phyloP scores from a whole-genome alignment of 2,113 vertebrate genomes.

The Thalassoma bifasciatum region DNA sequence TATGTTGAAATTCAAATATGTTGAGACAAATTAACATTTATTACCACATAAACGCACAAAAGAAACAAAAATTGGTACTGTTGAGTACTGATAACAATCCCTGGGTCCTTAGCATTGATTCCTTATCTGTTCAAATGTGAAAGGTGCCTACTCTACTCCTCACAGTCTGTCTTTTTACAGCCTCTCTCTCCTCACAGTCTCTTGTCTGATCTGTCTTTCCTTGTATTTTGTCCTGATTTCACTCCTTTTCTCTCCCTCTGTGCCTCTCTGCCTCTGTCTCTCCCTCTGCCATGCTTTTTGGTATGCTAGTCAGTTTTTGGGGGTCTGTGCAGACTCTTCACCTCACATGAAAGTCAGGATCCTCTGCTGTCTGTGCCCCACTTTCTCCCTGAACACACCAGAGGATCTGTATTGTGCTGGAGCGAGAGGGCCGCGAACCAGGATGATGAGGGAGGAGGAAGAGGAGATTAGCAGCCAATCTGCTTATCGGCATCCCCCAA shows the following conservation, averaged over 20 bases:
- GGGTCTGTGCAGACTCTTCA: slow-evolving; percentile 7
- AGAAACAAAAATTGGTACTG: no score
- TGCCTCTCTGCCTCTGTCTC: not conserved
- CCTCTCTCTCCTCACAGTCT: not conserved
- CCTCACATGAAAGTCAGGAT: slow-evolving; percentile 16
- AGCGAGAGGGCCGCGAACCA: slow-evolving; percentile 47
- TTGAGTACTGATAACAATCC: no score
- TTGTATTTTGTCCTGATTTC: not conserved
- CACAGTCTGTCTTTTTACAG: no score
- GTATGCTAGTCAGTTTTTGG: not conserved
- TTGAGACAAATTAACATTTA: no score
- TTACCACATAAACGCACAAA: no score
- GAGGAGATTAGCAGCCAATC: slow-evolving; percentile 55
- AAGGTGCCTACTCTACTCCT: no score
- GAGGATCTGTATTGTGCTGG: slow-evolving; percentile 8
- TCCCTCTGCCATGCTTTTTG: not conserved
- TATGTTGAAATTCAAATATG: no score
- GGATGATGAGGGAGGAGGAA: slow-evolving; percentile 22
- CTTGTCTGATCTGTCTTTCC: not conserved
- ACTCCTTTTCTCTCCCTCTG: not conserved
- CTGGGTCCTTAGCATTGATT: no score
- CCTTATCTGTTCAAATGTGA: no score
- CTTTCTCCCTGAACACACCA: slow-evolving; percentile 13
- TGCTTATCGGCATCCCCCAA: slow-evolving; percentile 40
- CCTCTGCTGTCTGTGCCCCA: slow-evolving; percentile 5